Evolutionary conservation across 2,113 vertebrate species (phyloP), one percentile per base, ranked within the genome.

Genomic region (Zapornia atra): DNA sequence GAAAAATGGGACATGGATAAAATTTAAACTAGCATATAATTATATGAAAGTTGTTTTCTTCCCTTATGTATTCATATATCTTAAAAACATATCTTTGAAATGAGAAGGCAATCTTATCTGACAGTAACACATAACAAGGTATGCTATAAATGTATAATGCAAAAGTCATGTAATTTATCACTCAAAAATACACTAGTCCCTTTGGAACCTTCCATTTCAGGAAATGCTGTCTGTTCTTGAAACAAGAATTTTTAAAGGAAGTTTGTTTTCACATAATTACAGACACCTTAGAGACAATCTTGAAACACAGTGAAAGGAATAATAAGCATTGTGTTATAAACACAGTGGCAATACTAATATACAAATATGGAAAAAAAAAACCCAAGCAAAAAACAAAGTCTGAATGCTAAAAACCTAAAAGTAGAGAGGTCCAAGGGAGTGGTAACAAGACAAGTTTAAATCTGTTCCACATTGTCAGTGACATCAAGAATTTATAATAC

Each of bases 91-190:
- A 61, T 80, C 38, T 63, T 77, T 76, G 31, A 87, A 90, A 90
- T 40, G 34, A 54, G 36, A 95, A 94, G 11, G 78, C 24, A 95
- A 90, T 91, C 71, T 79, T 96, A 95, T 95, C 94, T 95, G 92
- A 71, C 29, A 1, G 26, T 46, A 86, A 57, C 88, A 93, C 53
- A 96, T 80, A 89, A 59, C 59, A 79, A 96, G 56, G 79, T 89
- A 36, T 26, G 33, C 12, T 91, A 57, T 51, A 88, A 94, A 79
- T 50, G 18, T 66, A 28, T 80, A 94, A 86, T 72, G 18, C 22
- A 92, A 34, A 71, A 90, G 78, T 63, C 31, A n/a, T 75, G 51
- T 78, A 82, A 90, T 88, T 92, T 92, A 94, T 94, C 88, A 94
- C 40, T 94, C 44, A 40, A 31, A 88, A 94, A 78, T 46, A 8